phyloP scores from a whole-genome alignment of 2,888 invertebrate species.

The Tipula confusa region DNA sequence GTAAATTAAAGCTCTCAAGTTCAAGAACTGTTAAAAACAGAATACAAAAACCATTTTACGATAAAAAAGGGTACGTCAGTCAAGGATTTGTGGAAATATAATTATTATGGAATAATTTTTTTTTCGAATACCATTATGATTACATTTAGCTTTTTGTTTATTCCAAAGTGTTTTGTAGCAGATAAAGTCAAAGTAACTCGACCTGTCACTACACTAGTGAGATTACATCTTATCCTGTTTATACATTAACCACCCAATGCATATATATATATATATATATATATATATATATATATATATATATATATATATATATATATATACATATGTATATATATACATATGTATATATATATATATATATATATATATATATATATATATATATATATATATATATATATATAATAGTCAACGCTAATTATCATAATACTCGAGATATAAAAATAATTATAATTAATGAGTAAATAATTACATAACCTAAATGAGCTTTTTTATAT shows the following conservation, averaged over 20 bases:
- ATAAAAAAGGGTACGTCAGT: neutral
- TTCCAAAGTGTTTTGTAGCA: neutral
- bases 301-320: neutral
- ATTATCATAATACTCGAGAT: neutral
- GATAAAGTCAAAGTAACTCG: neutral
- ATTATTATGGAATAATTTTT: neutral
- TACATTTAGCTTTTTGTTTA: neutral
- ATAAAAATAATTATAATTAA: slow-evolving; percentile 6
- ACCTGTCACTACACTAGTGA: neutral
- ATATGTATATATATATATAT: neutral
- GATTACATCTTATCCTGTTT: neutral
- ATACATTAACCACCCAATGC: neutral
- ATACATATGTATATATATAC: neutral
- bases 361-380: neutral
- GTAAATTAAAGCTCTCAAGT: no score
- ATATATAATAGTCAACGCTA: slow-evolving; percentile 5
- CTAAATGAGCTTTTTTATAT: neutral
- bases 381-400: neutral
- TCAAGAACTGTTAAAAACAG: no score
- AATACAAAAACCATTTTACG: no score
- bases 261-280: neutral
- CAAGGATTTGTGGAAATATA: neutral
- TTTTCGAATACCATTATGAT: neutral
- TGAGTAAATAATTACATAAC: slow-evolving; percentile 3
- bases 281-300: neutral